Evolutionary conservation across 1,140 invertebrate genomes (phyloP), one percentile per base, ranked within the genome.

Genomic region (Diuraphis noxia): DNA sequence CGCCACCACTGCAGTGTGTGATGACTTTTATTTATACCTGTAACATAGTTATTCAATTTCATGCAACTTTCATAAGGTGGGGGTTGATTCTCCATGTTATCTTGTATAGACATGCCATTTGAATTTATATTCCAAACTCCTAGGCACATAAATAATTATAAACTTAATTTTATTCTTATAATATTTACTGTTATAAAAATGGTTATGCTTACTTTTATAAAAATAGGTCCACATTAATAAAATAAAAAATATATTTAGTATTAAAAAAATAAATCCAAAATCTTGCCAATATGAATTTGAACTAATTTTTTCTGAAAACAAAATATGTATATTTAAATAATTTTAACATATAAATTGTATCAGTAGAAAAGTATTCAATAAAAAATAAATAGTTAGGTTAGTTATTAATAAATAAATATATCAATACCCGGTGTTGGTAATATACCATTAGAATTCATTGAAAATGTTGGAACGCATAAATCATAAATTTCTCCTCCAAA

Each of bases 11-110:
- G n/a, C n/a, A n/a, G n/a, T n/a, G n/a, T n/a, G n/a, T n/a, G n/a
- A n/a, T n/a, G n/a, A n/a, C n/a, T n/a, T n/a, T 79, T 17, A 30
- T 43, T 77, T 7, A 43, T 79, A 90, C 88, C 88, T 34, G 88
- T 90, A 36, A 90, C 88, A 90, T 41, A 90, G 10, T 90, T 90
- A 46, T 90, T 72, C 19, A 90, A 90, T 90, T 90, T 90, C 88
- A 90, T 90, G 21, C 88, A 90, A 79, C 63, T 90, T 25, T 90
- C 21, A 7, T 90, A 90, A 0, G 88, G 36, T 90, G 88, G 88
- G 34, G 38, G 40, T 46, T 10, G n/a, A 46, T 43, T 89, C 25
- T 87, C 85, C 34, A 49, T 21, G 34, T 43, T 79, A 90, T 79
- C 21, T 90, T 90, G 40, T 23, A 90, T 17, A 88, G 88, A 25